A percentile compares a stretch with the other conserved stretches of the same genome.
These are phyloP conservation scores for Sebastes miniatus DNA, from an alignment of 2,797 vertebrate species.

Conservation along the genomic window DNA sequence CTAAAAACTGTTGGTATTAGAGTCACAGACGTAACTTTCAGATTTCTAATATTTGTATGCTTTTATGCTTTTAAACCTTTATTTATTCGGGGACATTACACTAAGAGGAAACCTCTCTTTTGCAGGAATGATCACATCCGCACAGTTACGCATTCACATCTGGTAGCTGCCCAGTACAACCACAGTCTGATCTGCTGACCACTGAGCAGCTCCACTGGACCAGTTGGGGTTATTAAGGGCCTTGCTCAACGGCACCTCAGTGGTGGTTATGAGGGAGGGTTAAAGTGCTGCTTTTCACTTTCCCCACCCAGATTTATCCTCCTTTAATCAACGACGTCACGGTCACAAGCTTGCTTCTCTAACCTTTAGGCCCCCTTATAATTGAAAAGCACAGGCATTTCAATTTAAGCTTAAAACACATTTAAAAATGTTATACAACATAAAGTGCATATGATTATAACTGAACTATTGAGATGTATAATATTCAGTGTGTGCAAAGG, in stretches of 20 bases:
- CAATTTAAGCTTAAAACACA: neutral
- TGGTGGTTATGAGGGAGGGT: no score
- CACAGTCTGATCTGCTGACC: no score
- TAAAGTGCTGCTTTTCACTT: no score
- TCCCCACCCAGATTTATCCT: rapidly evolving
- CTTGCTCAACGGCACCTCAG: no score
- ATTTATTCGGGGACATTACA: neutral
- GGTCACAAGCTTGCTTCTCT: no score
- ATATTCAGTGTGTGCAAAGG: neutral
- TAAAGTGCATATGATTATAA: neutral
- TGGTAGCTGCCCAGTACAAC: no score
- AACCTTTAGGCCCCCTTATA: no score
- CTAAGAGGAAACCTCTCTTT: neutral
- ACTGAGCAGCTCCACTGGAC: no score
- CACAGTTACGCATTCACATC: rapidly evolving
- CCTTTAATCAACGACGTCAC: no score
- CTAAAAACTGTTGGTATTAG: neutral
- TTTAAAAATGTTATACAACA: neutral
- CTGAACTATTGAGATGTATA: neutral
- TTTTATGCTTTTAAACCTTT: no score
- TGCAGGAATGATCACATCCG: neutral
- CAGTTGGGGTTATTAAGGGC: no score
- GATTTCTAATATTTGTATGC: neutral
- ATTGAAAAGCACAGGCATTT: neutral
- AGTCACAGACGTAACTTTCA: rapidly evolving